Base-by-base conservation (phyloP, 2,888 invertebrate genomes). In the Adelphocoris suturalis region DNA sequence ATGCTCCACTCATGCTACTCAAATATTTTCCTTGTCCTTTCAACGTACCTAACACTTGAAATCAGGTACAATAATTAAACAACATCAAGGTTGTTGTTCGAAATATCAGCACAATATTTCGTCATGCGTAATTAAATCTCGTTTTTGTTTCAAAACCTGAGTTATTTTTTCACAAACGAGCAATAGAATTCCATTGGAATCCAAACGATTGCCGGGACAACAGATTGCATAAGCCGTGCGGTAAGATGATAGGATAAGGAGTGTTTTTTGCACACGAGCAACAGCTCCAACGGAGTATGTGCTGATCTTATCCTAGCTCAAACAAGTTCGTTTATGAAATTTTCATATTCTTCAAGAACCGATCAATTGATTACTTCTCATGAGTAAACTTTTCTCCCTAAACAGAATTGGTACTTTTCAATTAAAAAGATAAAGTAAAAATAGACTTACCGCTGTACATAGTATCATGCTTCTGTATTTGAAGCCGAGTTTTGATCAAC, bases 401-500 rank as follows among this genome's bases (percentile, higher is more conserved):
- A 7, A 61, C 9, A n/a, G 4, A 7, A 61, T 19, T 4, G 7
- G 4, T 55, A 55, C 57, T 55, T 12, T 12, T 3, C 61, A 7
- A 7, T 61, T 19, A 61, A n/a, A 19, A 7, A 7, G 61, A 61
- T 4, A 61, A n/a, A 4, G 2, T 37, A 37, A 57, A 57, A 46
- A 4, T 37, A 37, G 37, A 90, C 92, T 92, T 93, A 95, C 97
- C 97, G 92, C 95, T 95, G 93, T 98, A 98, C 89, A 98, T 95
- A 92, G 97, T 96, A 93, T 96, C 97, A 93, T 95, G 96, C 91
- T 96, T 95, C 92, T 98, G 98, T 61, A 97, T 95, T 94, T 99
- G 99, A 61, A 99, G 95, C 92, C 99, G 96, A 0, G 99, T 99
- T 94, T 99, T 98, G 90, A 99, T 97, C 86, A 99, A 95, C 0